phyloP scores from a whole-genome alignment of 2,888 invertebrate genomes.

The Colletes collaris region DNA sequence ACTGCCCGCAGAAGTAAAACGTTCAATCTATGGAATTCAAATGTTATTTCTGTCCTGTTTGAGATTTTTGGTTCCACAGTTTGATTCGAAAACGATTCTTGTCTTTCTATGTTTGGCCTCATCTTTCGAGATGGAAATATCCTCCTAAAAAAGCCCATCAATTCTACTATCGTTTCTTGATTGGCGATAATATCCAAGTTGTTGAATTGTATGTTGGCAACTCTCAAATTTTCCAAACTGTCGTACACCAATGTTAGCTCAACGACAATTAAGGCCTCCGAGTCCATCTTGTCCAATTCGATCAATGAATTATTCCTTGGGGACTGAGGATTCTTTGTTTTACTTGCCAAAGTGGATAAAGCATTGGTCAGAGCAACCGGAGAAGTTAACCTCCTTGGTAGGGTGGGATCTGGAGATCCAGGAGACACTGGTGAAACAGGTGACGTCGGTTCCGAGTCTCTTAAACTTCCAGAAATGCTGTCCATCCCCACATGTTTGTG shows the following conservation, averaged over 20 bases:
- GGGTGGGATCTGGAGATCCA: conserved; percentile 87
- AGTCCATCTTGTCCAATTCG: conserved; percentile 83
- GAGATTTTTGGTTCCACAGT: conserved; percentile 69
- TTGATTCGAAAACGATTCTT: conserved; percentile 76
- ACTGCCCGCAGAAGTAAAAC: conserved; percentile 93
- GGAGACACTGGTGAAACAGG: conserved; percentile 93
- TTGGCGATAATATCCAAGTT: conserved; percentile 97
- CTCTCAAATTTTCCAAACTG: conserved; percentile 83
- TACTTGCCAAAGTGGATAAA: conserved; percentile 83
- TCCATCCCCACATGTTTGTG: conserved; percentile 98
- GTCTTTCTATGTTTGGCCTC: conserved; percentile 66
- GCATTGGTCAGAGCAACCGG: conserved; percentile 86
- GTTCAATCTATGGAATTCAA: conserved; percentile 96
- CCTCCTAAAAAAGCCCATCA: conserved; percentile 93
- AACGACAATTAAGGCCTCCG: conserved; percentile 90
- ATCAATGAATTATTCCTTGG: conserved; percentile 74
- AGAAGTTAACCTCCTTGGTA: conserved; percentile 83
- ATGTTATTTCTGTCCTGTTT: conserved; percentile 91
- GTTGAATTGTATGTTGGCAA: conserved; percentile 96
- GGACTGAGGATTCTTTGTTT: conserved; percentile 70
- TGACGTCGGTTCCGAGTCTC: conserved; percentile 96
- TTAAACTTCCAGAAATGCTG: conserved; percentile 95
- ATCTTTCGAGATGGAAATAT: conserved; percentile 84
- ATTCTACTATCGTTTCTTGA: conserved; percentile 97
- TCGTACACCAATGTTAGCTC: conserved; percentile 90